phyloP scores from a whole-genome alignment of 2,113 vertebrate genomes.

The Xerus inauris region DNA sequence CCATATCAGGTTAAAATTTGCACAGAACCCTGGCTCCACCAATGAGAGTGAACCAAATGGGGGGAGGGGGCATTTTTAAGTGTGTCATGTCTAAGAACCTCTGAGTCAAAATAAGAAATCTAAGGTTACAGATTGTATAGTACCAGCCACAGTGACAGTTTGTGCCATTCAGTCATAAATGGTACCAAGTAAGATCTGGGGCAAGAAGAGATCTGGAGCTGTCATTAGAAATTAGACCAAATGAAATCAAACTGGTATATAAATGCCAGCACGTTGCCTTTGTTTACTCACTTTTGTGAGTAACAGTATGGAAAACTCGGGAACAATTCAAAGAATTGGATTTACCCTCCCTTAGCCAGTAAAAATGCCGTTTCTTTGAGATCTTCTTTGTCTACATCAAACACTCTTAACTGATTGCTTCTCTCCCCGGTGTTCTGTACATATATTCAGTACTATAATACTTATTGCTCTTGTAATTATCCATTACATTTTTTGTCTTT shows the following conservation, averaged over 20 bases:
- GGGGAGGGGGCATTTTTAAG: background rate
- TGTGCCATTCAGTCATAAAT: background rate
- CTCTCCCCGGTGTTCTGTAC: background rate
- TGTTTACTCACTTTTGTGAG: background rate
- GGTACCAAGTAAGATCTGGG: background rate
- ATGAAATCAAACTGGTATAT: background rate
- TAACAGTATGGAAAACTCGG: background rate
- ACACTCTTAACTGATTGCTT: conserved; percentile 20
- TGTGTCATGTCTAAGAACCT: background rate
- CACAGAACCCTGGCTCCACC: background rate
- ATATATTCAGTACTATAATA: background rate
- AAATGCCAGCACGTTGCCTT: background rate
- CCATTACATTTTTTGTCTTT: conserved; percentile 26
- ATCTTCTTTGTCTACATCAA: background rate
- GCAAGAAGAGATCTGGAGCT: background rate
- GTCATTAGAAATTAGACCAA: background rate
- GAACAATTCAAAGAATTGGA: background rate
- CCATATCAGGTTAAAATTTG: background rate
- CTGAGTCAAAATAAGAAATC: background rate
- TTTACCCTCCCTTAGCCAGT: background rate
- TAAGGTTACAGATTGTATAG: background rate
- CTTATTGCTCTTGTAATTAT: conserved; percentile 5
- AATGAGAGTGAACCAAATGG: background rate
- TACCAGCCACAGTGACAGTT: background rate
- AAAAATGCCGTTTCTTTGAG: conserved; percentile 7